phyloP scores from a whole-genome alignment of 2,888 invertebrate genomes.

The Rhamphomyia laevipes region DNA sequence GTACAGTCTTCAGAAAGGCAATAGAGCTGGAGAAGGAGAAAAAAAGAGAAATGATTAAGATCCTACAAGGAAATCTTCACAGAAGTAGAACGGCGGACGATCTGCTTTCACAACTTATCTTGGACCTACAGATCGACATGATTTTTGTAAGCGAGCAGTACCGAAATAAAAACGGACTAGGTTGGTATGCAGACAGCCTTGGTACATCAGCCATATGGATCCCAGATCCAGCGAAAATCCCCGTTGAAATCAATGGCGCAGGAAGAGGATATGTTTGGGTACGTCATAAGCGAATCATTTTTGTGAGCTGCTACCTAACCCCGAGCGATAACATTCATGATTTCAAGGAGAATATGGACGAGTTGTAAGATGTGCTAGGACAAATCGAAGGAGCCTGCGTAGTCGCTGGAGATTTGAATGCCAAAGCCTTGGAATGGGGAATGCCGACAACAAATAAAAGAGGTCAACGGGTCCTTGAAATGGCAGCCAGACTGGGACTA shows the following conservation, averaged over 20 bases:
- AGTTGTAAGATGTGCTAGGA: too few relatives aligned
- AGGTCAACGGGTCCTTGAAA: too few relatives aligned
- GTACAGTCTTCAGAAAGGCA: not conserved
- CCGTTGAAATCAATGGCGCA: not conserved
- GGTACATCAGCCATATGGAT: slow-evolving; percentile 6
- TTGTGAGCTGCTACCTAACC: too few relatives aligned
- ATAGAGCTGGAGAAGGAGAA: not conserved
- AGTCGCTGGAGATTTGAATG: too few relatives aligned
- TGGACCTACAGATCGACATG: slow-evolving; percentile 1
- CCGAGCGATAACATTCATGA: too few relatives aligned
- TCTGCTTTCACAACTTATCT: not conserved
- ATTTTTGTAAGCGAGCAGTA: slow-evolving; percentile 6
- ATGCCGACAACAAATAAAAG: too few relatives aligned
- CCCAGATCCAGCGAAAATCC: not conserved
- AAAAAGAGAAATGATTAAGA: not conserved
- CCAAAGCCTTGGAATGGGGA: too few relatives aligned
- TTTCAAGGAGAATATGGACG: too few relatives aligned
- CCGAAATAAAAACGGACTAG: not conserved
- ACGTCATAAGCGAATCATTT: too few relatives aligned
- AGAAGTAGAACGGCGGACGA: slow-evolving; percentile 6
- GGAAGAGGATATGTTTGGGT: not conserved
- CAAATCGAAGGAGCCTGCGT: too few relatives aligned
- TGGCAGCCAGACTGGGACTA: too few relatives aligned
- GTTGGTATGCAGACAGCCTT: slow-evolving; percentile 1
- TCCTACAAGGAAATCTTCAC: slow-evolving; percentile 7